Evolutionary conservation across 2,888 invertebrate genomes (phyloP), one percentile per base, ranked within the genome.

Genomic region (Cotesia congregata): DNA sequence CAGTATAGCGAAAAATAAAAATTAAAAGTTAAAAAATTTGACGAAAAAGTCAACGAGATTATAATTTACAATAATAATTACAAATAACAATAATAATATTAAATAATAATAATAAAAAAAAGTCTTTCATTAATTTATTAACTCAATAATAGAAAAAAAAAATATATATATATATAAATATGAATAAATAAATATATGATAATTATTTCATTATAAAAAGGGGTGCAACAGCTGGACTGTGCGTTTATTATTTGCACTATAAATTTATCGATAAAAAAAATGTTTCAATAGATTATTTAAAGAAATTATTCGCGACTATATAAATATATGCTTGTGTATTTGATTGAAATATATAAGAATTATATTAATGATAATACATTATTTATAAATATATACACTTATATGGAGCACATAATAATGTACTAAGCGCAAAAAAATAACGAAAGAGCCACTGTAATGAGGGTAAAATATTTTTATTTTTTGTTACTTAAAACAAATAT

Each of bases 91-190:
- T 30, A 30, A 30, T 30, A 30, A 30, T 30, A 30, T 30, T 30
- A 30, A 84, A 84, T 84, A 82, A 83, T 84, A 82, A 82, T 84
- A 83, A 85, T 83, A 83, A 83, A 80, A 80, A 85, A 84, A 86
- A 81, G 88, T 88, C 88, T 88, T 88, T 88, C 88, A 88, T 87
- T 88, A 87, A 81, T 86, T 85, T 50, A 50, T 12, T 50, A 50
- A 50, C 4, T 50, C 50, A 50, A 50, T 50, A 50, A 12, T 50
- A 84, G 84, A 84, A 78, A 76, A 77, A 72, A 39, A 20, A 72
- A n/a, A 61, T 15, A 20, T 12, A 64, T 41, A 62, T 6, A 72
- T 17, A 72, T 67, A 67, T 1, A 67, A 30, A 30, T 30, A 30
- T 30, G 30, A 40, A 6, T 15, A 20, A 6, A 64, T 41, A 62